Evolutionary conservation across 2,888 invertebrate species (phyloP).

Genomic region (Tromatobia lineatoria): DNA sequence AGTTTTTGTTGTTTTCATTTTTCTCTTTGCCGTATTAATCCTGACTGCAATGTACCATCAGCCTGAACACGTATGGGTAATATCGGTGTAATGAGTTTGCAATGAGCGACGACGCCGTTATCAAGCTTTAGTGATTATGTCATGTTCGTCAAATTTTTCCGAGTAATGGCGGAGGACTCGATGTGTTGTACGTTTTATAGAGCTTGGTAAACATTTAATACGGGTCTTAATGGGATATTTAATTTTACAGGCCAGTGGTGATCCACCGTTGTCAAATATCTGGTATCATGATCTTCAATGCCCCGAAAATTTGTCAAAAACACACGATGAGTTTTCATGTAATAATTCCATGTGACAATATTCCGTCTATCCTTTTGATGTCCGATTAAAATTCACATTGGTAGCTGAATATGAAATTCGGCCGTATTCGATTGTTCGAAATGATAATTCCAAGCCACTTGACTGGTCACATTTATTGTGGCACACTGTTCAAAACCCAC

Average conservation of each 20-base stretch:
- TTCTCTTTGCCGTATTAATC: slow-evolving; percentile 19
- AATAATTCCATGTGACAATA: too few species aligned
- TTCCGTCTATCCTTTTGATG: too few species aligned
- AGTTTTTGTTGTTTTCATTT: slow-evolving; percentile 23
- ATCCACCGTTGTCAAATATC: neutral
- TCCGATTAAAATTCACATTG: too few species aligned
- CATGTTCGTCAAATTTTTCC: slow-evolving; percentile 37
- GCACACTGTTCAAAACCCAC: too few species aligned
- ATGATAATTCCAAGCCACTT: too few species aligned
- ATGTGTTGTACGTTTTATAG: neutral
- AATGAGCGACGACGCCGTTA: slow-evolving; percentile 38
- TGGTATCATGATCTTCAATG: neutral
- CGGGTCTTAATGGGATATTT: neutral
- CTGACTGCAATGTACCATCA: slow-evolving; percentile 1
- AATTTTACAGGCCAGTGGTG: neutral
- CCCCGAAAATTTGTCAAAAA: neutral
- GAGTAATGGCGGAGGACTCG: neutral
- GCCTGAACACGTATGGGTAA: slow-evolving; percentile 34
- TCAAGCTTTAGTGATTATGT: slow-evolving; percentile 36
- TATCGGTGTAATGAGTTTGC: slow-evolving; percentile 57
- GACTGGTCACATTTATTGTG: too few species aligned
- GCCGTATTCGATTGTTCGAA: too few species aligned
- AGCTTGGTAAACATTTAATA: neutral
- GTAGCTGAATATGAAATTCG: too few species aligned
- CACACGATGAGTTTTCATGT: too few species aligned